Percentiles rank a stretch among this genome's conserved stretches.
phyloP scores from a whole-genome alignment of 2,113 vertebrate genomes.

The Capreolus pygargus region DNA sequence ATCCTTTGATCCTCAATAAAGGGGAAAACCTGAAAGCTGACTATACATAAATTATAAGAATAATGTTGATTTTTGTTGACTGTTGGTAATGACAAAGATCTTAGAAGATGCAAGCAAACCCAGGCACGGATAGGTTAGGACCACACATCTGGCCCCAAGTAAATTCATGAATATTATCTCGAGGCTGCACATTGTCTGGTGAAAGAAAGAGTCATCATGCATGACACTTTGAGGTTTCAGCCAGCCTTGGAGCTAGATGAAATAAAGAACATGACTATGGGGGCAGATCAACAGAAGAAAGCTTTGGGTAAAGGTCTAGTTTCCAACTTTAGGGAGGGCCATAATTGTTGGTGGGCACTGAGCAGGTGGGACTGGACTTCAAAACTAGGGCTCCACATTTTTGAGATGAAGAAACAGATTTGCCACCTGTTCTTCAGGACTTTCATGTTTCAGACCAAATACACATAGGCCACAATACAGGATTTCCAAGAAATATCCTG shows the following conservation, averaged over 20 bases:
- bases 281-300: background rate
- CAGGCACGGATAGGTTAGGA: background rate
- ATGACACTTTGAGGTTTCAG: background rate
- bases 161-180: background rate
- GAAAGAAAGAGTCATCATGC: background rate
- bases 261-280: background rate
- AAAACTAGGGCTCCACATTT: background rate
- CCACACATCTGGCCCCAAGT: background rate
- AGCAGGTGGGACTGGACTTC: background rate
- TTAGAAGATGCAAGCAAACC: conserved; percentile 15
- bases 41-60: background rate
- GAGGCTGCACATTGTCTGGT: background rate
- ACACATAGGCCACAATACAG: background rate
- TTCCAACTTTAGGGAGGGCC: background rate
- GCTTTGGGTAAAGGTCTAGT: background rate
- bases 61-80: background rate
- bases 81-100: conserved; percentile 18
- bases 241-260: background rate
- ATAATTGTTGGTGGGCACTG: background rate
- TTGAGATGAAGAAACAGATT: background rate
- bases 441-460: background rate
- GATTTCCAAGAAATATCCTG: background rate
- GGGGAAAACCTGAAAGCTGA: background rate
- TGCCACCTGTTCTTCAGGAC: background rate
- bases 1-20: background rate